phyloP scores from a whole-genome alignment of 2,797 vertebrate genomes.

The Scarus forsteni region DNA sequence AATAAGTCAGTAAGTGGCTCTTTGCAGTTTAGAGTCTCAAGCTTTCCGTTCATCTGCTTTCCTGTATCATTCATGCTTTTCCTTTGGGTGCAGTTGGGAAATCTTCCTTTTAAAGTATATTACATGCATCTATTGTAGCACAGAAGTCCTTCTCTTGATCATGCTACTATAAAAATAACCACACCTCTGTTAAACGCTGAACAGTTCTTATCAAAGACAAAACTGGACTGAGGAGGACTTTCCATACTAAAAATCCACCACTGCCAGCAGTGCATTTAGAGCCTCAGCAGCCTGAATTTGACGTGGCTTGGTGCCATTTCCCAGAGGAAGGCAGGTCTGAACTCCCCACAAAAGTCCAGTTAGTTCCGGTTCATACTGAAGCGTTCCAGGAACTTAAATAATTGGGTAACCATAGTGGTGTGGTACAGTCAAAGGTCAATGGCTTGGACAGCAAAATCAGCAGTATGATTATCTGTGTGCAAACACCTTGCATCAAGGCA shows the following conservation, averaged over 20 bases:
- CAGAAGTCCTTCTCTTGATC: too few species aligned
- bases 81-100: background rate
- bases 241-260: slow-evolving; percentile 6
- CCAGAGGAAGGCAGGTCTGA: slow-evolving; percentile 27
- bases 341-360: slow-evolving; percentile 24
- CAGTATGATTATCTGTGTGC: background rate
- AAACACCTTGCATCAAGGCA: background rate
- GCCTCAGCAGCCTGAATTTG: slow-evolving; percentile 1
- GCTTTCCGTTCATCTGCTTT: background rate
- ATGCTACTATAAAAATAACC: too few species aligned
- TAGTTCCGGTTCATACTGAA: slow-evolving; percentile 30
- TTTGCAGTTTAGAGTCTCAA: background rate
- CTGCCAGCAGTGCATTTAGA: slow-evolving; percentile 1
- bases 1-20: background rate
- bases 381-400: slow-evolving; percentile 35
- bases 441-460: slow-evolving; percentile 2
- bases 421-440: slow-evolving; percentile 18
- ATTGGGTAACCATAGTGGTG: slow-evolving; percentile 6
- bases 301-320: slow-evolving; percentile 40
- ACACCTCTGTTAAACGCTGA: background rate
- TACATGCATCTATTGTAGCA: too few species aligned
- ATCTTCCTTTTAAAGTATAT: too few species aligned
- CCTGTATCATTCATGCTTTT: background rate
- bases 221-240: slow-evolving; percentile 1
- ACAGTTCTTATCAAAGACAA: background rate